Percentiles rank a stretch among this genome's conserved stretches.
Evolutionary conservation across 2,888 invertebrate genomes (phyloP).

Genomic region (Leptothorax acervorum): DNA sequence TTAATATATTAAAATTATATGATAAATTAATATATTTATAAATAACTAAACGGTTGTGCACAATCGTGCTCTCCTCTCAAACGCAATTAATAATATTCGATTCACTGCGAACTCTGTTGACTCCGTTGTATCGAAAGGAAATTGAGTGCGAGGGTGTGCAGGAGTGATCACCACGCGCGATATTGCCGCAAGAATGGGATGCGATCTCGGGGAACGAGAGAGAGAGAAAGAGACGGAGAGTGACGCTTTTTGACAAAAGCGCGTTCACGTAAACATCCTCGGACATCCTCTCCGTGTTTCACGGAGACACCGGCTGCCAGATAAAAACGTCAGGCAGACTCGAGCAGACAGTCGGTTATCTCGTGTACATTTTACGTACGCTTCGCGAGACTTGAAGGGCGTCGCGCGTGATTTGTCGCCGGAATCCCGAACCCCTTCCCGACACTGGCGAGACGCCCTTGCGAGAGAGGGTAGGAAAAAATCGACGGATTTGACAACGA

Average conservation of each 20-base stretch:
- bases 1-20: neutral
- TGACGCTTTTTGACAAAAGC: conserved; percentile 38
- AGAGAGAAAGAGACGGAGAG: too few species aligned
- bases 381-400: conserved; percentile 59
- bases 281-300: conserved; percentile 52
- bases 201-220: neutral
- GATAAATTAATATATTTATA: neutral
- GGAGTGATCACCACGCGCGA: neutral
- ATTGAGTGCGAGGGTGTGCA: too few species aligned
- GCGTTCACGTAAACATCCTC: conserved; percentile 65
- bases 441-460: conserved; percentile 21
- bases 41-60: neutral
- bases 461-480: conserved; percentile 24
- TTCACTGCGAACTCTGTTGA: neutral
- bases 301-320: conserved; percentile 49
- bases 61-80: neutral
- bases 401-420: conserved; percentile 67
- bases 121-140: neutral
- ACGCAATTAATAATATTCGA: neutral
- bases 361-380: conserved; percentile 63
- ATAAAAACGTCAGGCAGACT: conserved; percentile 61
- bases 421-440: conserved; percentile 30
- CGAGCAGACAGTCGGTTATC: conserved; percentile 61
- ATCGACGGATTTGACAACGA: conserved; percentile 64
- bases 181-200: neutral